Evolutionary conservation across 2,797 vertebrate species (phyloP).

Genomic region (Delichon dasypus): DNA sequence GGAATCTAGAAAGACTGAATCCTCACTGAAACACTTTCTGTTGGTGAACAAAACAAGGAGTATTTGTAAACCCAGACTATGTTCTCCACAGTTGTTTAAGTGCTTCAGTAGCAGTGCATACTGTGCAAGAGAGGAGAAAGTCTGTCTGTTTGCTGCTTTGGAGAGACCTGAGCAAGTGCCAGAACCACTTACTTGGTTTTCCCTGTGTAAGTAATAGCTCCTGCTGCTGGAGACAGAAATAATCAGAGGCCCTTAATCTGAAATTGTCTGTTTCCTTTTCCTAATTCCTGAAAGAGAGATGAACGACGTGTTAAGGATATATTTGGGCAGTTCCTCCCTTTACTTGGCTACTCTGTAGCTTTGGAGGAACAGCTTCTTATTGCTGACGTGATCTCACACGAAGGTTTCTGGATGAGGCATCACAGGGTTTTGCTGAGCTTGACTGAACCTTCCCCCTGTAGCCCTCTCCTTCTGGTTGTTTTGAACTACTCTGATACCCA

Average conservation of each 20-base stretch:
- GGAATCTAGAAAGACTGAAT: neutral
- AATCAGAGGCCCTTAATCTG: neutral
- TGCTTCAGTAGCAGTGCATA: neutral
- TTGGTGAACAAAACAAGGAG: neutral
- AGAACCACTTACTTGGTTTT: neutral
- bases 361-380: neutral
- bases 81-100: neutral
- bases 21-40: neutral
- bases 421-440: neutral
- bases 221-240: neutral
- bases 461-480: neutral
- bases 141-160: neutral
- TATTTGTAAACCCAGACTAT: neutral
- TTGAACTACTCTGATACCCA: neutral
- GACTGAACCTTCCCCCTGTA: neutral
- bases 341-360: neutral
- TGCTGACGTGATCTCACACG: neutral
- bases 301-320: neutral
- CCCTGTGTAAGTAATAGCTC: neutral
- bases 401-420: neutral
- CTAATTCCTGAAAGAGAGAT: neutral
- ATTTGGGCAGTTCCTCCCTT: neutral
- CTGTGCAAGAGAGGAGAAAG: neutral
- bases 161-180: neutral
- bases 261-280: neutral